Conservation (phyloP, 1,140 invertebrate genomes). For the Aphaenogaster ashmeadi region DNA sequence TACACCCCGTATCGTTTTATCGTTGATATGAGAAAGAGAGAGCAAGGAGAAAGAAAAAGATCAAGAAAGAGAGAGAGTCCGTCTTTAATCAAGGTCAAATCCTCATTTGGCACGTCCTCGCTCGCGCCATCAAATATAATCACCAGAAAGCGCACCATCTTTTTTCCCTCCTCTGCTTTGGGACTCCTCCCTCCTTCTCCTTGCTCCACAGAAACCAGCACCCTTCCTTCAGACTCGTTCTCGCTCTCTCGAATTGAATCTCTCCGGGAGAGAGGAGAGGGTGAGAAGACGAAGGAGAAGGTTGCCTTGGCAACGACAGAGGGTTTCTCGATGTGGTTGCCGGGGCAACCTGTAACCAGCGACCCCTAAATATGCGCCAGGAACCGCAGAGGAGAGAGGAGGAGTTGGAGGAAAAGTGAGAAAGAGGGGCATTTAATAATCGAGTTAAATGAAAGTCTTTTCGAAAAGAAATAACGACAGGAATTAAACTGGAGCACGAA, state of each 20-base stretch:
- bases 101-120: constrained; percentile 69
- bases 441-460: constrained; percentile 48
- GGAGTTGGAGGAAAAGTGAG: constrained; percentile 61
- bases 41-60: not conserved
- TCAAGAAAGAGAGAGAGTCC: constrained; percentile 10
- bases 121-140: constrained; percentile 78
- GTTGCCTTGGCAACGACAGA: constrained; percentile 84
- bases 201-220: not conserved
- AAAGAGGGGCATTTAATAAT: constrained; percentile 64
- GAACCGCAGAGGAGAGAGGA: constrained; percentile 63
- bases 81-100: constrained; percentile 77
- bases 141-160: constrained; percentile 67
- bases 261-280: constrained; percentile 49
- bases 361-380: constrained; percentile 75
- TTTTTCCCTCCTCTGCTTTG: constrained; percentile 41
- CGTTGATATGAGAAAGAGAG: constrained; percentile 12
- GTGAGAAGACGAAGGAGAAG: constrained; percentile 70
- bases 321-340: constrained; percentile 81
- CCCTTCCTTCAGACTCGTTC: constrained; percentile 67
- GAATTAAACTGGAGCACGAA: constrained; percentile 5
- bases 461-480: constrained; percentile 14
- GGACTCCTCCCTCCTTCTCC: not conserved
- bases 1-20: constrained; percentile 18
- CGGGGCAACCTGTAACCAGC: constrained; percentile 81
- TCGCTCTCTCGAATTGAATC: constrained; percentile 77